Evolutionary conservation across 2,888 invertebrate genomes (phyloP), one percentile per base, ranked within the genome.

Genomic region (Pantelozetes paolii): DNA sequence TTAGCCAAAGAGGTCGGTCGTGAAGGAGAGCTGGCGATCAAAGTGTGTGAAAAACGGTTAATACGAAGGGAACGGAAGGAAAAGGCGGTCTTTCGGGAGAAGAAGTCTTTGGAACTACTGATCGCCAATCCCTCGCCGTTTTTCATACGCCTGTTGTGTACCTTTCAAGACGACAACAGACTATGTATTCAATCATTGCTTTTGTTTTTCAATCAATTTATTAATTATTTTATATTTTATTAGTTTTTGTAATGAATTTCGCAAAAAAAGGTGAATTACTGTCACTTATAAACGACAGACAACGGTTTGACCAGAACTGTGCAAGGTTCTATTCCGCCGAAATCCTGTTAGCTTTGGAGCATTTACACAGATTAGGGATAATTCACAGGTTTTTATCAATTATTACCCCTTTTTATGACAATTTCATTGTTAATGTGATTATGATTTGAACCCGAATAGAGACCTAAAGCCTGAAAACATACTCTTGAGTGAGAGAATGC

Each of bases 401-500:
- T n/a, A n/a, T n/a, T n/a, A n/a, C n/a, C 8, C 13, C 45, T 13
- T 13, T 2, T 13, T 9, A 45, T 78, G 75, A 15, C 28, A 28
- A 1, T 32, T 62, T 18, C 71, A 15, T 76, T 75, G 11, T 67
- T 62, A 78, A 75, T 71, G 77, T 20, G 77, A 78, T 74, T 75
- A 11, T 28, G 1, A 45, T 23, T 64, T 48, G 69, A 42, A 74
- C n/a, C 45, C 13, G 15, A 26, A 23, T 75, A 84, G 86, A 75
- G 98, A 99, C 84, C 86, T 99, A 79, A 99, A 99, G 82, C 99
- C 99, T 8, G 95, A 99, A 84, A 99, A 99, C 84, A 94, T 99
- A 79, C 86, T 99, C 70, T 85, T 99, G 78, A 92, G 92, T 83
- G 93, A 94, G 82, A 89, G 91, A 79, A 96, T 97, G 91, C 98